Percentiles rank a stretch among this genome's conserved stretches.
These are phyloP conservation scores for Gopherus evgoodei DNA, from an alignment of 2,113 vertebrate species.

Conservation along the genomic window DNA sequence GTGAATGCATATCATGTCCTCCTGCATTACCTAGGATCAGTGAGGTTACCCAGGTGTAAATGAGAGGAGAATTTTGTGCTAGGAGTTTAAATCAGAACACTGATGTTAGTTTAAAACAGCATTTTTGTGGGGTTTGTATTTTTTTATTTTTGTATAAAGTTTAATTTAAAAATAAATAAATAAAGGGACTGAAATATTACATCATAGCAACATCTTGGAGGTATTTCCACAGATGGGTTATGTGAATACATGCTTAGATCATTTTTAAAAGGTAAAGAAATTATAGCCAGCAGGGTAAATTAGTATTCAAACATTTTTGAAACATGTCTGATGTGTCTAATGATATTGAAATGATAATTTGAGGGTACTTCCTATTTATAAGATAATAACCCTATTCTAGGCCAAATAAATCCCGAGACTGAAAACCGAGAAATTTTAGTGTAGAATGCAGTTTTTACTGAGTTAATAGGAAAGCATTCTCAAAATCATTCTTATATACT, in stretches of 20 bases:
- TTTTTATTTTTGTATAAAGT: background rate
- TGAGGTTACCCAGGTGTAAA: background rate
- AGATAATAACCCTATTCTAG: background rate
- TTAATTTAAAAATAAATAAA: background rate
- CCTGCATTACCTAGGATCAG: background rate
- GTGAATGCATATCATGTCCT: rapidly evolving
- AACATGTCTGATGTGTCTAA: background rate
- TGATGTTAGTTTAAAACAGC: background rate
- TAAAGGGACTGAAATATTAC: background rate
- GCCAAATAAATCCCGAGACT: background rate
- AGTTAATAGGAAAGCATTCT: background rate
- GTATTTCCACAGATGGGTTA: background rate
- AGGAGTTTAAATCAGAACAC: background rate
- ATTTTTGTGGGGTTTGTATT: background rate
- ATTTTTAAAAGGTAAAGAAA: background rate
- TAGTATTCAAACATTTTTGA: background rate
- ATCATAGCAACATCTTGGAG: background rate
- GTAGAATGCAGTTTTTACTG: background rate
- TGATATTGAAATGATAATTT: background rate
- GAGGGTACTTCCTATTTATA: background rate
- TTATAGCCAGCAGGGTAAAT: background rate
- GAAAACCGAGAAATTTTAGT: background rate
- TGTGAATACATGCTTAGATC: background rate
- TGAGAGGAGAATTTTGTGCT: background rate
- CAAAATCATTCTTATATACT: background rate